phyloP scores from a whole-genome alignment of 2,888 invertebrate genomes.

The Sussaba pulchella region DNA sequence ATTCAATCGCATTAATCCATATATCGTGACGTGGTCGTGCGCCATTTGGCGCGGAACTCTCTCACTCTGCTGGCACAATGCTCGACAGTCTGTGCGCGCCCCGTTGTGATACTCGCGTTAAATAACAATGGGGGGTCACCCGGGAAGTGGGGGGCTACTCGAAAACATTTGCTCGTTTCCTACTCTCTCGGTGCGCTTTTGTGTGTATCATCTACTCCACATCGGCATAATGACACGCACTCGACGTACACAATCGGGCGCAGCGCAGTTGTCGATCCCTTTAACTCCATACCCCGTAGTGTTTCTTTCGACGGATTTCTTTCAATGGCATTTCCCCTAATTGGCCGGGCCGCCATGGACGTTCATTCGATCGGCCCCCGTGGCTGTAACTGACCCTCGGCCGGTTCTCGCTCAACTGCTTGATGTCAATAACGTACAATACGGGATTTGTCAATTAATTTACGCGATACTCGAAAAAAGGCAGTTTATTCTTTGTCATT shows the following conservation, averaged over 20 bases:
- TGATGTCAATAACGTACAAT: neutral
- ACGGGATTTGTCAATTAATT: conserved; percentile 31
- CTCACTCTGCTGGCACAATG: neutral
- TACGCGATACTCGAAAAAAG: neutral
- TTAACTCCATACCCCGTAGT: conserved; percentile 38
- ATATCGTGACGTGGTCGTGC: conserved; percentile 2
- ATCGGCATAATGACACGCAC: conserved; percentile 55
- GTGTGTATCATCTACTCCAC: conserved; percentile 55
- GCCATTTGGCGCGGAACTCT: conserved; percentile 18
- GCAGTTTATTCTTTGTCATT: too few species aligned
- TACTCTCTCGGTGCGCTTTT: conserved; percentile 50
- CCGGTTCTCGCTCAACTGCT: neutral
- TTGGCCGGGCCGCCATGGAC: conserved; percentile 37
- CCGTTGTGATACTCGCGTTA: conserved; percentile 41
- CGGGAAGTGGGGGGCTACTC: conserved; percentile 37
- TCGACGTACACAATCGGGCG: conserved; percentile 44
- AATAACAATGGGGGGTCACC: conserved; percentile 51
- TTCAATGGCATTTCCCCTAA: conserved; percentile 54
- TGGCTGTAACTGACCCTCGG: conserved; percentile 33
- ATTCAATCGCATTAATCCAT: too few species aligned
- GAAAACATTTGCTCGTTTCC: conserved; percentile 56
- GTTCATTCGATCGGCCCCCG: conserved; percentile 26
- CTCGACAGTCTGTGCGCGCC: neutral
- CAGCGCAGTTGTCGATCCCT: conserved; percentile 35
- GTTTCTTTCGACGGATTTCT: conserved; percentile 53